Conservation (phyloP, 2,797 vertebrate species). For the Darevskia mixta region DNA sequence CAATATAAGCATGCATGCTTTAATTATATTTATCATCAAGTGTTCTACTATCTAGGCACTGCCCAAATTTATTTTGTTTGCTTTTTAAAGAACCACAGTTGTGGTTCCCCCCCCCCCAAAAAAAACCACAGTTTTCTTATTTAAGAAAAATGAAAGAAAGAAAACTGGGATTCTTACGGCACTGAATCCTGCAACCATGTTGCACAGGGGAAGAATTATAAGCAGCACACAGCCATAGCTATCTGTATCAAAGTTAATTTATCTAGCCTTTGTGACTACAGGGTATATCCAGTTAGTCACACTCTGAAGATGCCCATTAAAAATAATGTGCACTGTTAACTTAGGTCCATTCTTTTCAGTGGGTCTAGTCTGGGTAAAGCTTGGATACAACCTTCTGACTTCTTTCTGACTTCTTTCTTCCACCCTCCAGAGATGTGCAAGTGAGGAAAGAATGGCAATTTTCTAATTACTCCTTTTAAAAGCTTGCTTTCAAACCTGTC, state of each 20-base stretch:
- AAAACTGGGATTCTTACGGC: background rate
- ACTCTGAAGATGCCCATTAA: no score
- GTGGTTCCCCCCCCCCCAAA: accelerated
- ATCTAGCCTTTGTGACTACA: background rate
- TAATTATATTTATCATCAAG: background rate
- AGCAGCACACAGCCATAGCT: background rate
- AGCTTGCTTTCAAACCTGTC: background rate
- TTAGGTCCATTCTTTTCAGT: no score
- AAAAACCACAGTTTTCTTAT: background rate
- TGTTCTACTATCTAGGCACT: background rate
- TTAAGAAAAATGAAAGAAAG: background rate
- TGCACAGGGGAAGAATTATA: background rate
- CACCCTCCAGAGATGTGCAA: background rate
- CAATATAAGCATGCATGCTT: background rate
- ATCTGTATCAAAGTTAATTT: background rate
- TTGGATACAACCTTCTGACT: background rate
- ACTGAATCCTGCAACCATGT: background rate
- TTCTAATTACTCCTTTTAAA: background rate
- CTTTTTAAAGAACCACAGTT: background rate
- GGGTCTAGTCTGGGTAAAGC: no score
- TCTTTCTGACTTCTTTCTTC: background rate
- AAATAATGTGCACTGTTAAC: no score
- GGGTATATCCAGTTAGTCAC: background rate
- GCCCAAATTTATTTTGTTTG: background rate
- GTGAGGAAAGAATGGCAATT: background rate